A percentile compares a stretch with the other conserved stretches of the same genome.
phyloP scores from a whole-genome alignment of 2,797 vertebrate genomes.

The Urosaurus nigricauda region DNA sequence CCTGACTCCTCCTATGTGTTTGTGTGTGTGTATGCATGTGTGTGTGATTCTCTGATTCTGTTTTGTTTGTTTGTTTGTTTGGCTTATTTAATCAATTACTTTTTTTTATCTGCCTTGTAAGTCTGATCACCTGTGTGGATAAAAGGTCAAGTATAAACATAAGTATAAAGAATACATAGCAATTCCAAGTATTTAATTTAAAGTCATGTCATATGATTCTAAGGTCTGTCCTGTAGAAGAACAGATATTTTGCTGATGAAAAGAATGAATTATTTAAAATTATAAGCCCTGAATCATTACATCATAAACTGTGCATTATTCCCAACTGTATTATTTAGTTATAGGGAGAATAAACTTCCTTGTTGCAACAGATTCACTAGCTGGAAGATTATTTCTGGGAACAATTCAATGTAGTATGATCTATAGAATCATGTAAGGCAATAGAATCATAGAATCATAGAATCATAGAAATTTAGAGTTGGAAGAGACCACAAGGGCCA shows the following conservation, averaged over 20 bases:
- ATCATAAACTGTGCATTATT: constrained; percentile 8
- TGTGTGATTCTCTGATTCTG: no score
- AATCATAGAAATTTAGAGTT: no score
- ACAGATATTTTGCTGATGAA: neutral
- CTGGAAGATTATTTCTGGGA: no score
- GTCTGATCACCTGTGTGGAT: neutral
- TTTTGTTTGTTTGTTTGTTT: neutral
- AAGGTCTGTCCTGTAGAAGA: neutral
- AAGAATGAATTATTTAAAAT: constrained; percentile 33
- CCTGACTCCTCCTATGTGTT: no score
- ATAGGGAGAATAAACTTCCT: neutral
- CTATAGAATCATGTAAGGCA: no score
- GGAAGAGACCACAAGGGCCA: no score
- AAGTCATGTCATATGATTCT: neutral
- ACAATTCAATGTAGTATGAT: no score
- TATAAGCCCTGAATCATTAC: constrained; percentile 15
- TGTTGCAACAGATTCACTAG: no score
- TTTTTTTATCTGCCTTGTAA: neutral
- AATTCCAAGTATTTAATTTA: neutral
- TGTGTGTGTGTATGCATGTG: no score
- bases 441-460: no score
- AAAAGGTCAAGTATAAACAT: neutral
- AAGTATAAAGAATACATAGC: neutral
- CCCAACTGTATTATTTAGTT: neutral
- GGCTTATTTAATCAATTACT: neutral